Percentiles rank a stretch among this genome's conserved stretches.
These are phyloP conservation scores for Cliona cf. orientalis DNA, from an alignment of 37 sponge, comb jelly and placozoan genomes.

Conservation along the genomic window DNA sequence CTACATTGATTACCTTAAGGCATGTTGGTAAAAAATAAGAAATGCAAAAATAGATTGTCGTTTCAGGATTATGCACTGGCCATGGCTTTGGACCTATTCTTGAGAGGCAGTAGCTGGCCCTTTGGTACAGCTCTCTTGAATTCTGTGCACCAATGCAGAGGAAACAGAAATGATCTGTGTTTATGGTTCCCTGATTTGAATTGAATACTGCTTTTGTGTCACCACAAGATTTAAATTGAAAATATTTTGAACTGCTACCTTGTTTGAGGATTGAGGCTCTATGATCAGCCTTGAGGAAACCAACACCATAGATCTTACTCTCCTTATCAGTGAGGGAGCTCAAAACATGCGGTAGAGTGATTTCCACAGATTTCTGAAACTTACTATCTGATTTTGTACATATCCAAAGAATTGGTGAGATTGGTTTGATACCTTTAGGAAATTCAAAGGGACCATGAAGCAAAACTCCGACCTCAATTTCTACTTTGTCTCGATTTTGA, in stretches of 20 bases:
- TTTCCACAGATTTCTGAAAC: background rate
- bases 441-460: background rate
- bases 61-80: background rate
- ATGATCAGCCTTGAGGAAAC: background rate
- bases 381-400: background rate
- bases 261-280: background rate
- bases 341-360: background rate
- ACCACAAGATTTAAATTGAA: background rate
- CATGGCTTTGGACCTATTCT: conserved; percentile 1
- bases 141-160: background rate
- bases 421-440: background rate
- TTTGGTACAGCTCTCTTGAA: background rate
- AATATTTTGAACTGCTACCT: background rate
- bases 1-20: background rate
- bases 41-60: conserved; percentile 4
- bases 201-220: background rate
- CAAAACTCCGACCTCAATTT: conserved; percentile 14
- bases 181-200: background rate
- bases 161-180: background rate
- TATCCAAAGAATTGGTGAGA: conserved; percentile 6
- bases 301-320: background rate
- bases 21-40: background rate
- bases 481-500: background rate
- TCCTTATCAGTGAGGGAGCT: background rate
- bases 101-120: background rate